Percentiles rank a stretch among this genome's conserved stretches.
These are phyloP conservation scores for Zeugodacus cucurbitae DNA, from an alignment of 1,140 invertebrate genomes.

Conservation along the genomic window DNA sequence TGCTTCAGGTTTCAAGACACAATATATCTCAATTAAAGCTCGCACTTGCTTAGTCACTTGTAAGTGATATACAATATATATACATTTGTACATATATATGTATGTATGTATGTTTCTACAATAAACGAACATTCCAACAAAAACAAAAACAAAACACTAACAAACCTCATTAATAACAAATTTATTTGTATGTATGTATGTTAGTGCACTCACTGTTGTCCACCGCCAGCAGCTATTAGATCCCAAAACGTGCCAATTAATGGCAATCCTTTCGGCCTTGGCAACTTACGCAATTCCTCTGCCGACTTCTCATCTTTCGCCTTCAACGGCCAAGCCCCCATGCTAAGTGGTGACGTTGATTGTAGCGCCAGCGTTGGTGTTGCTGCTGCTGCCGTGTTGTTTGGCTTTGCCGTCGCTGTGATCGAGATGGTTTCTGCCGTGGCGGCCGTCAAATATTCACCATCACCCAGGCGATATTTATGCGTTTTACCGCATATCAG, in stretches of 20 bases:
- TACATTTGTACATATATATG: not conserved
- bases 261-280: slow-evolving; percentile 67
- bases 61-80: not conserved
- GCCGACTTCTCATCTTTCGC: slow-evolving; percentile 6
- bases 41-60: not conserved
- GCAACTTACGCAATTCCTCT: not conserved
- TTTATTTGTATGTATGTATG: too few relatives aligned
- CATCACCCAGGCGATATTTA: not conserved
- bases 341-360: not conserved
- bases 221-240: slow-evolving; percentile 68
- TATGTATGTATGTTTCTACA: too few relatives aligned
- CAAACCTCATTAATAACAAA: not conserved
- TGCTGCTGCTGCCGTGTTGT: not conserved
- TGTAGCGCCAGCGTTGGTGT: not conserved
- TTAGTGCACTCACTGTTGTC: slow-evolving; percentile 61
- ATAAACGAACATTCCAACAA: not conserved
- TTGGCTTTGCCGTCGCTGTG: not conserved
- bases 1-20: not conserved
- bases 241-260: slow-evolving; percentile 70
- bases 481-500: not conserved
- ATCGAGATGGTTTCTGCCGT: not conserved
- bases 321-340: not conserved
- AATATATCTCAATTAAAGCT: not conserved
- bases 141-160: too few relatives aligned
- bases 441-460: not conserved